phyloP scores from a whole-genome alignment of 2,888 invertebrate genomes.

The Trissoscelio sp. region DNA sequence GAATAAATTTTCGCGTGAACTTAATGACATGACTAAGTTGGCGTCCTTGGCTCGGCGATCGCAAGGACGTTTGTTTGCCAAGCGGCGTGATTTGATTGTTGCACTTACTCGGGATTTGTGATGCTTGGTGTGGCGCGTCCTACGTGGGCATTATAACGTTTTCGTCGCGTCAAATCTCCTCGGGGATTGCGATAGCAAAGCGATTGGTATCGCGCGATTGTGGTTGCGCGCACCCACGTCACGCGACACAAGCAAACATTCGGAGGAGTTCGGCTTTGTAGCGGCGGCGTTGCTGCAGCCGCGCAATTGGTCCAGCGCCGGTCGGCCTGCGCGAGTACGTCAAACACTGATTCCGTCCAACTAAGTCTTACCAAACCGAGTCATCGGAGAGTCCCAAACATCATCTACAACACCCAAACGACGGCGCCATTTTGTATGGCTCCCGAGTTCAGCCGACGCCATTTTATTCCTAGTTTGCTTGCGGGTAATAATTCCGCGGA shows the following conservation, averaged over 20 bases:
- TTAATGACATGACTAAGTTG: conserved; percentile 53
- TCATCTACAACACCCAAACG: conserved; percentile 82
- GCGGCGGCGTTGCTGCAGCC: background rate
- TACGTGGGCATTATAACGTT: conserved; percentile 35
- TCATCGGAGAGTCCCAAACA: conserved; percentile 66
- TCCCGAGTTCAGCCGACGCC: conserved; percentile 70
- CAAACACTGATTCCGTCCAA: conserved; percentile 19
- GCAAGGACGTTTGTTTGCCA: conserved; percentile 46
- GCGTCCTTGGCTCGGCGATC: conserved; percentile 50
- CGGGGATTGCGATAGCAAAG: background rate
- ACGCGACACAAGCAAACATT: conserved; percentile 54
- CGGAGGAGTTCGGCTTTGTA: too few relatives aligned
- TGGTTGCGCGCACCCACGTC: conserved; percentile 57
- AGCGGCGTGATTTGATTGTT: too few relatives aligned
- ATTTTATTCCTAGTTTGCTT: conserved; percentile 61
- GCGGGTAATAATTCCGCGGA: conserved; percentile 62
- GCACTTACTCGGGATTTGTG: conserved; percentile 36
- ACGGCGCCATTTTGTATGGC: conserved; percentile 81
- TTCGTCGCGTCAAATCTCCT: conserved; percentile 2
- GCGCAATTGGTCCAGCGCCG: too few relatives aligned
- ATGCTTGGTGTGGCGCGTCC: background rate
- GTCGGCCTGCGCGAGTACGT: background rate
- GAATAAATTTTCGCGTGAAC: conserved; percentile 19
- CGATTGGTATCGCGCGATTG: too few relatives aligned
- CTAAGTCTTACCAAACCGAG: conserved; percentile 4